phyloP scores from a whole-genome alignment of 2,888 invertebrate genomes.

The Ischnura elegans region DNA sequence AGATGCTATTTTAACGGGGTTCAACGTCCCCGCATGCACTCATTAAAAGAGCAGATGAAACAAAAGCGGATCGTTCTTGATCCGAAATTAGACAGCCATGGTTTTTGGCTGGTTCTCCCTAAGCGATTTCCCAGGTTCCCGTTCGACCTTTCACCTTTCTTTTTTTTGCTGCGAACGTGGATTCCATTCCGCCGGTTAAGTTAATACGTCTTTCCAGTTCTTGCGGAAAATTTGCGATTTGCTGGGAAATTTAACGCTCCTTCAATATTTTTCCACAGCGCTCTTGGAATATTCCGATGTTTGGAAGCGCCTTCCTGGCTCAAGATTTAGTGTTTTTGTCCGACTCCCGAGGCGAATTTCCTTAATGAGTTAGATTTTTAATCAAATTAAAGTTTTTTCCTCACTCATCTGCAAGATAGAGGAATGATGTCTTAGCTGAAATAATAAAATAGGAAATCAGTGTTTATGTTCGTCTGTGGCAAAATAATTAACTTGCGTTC shows the following conservation, averaged over 20 bases:
- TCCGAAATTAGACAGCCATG: slow-evolving; percentile 9
- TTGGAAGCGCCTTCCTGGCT: background rate
- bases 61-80: slow-evolving; percentile 39
- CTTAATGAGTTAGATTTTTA: background rate
- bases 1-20: slow-evolving; percentile 47
- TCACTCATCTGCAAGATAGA: too few relatives aligned
- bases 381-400: too few relatives aligned
- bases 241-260: background rate
- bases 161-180: background rate
- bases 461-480: too few relatives aligned
- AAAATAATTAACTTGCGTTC: too few relatives aligned
- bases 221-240: background rate
- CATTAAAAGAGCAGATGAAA: slow-evolving; percentile 48
- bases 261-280: background rate
- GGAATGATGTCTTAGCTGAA: too few relatives aligned
- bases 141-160: background rate
- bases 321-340: background rate
- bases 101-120: slow-evolving; percentile 3
- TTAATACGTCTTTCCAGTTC: background rate
- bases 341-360: background rate
- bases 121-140: background rate
- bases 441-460: too few relatives aligned
- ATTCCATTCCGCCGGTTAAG: background rate
- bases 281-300: background rate
- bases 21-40: slow-evolving; percentile 50